A percentile compares a stretch with the other conserved stretches of the same genome.
Evolutionary conservation across 2,797 vertebrate species (phyloP).

Genomic region (Trematomus bernacchii): DNA sequence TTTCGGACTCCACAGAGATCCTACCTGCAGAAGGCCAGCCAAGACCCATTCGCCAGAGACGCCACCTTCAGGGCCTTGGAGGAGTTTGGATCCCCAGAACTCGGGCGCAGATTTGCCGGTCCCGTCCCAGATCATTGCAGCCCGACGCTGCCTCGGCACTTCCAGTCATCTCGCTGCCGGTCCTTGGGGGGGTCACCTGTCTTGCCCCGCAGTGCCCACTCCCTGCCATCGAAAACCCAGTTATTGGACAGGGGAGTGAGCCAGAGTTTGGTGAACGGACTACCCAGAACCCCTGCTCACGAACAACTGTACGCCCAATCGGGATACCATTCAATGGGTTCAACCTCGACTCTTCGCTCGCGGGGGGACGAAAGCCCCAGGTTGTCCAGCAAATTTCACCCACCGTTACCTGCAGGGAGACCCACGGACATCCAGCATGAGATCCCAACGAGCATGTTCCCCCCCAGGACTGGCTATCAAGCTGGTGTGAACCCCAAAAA

Average conservation of each 20-base stretch:
- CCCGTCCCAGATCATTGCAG: conserved; percentile 44
- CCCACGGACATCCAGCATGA: conserved; percentile 82
- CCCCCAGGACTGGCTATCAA: conserved; percentile 24
- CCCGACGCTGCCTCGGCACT: conserved; percentile 49
- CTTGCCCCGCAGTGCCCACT: conserved; percentile 61
- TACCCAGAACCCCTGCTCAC: conserved; percentile 80
- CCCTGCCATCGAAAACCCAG: conserved; percentile 72
- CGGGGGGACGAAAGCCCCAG: conserved; percentile 61
- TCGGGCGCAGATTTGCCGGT: conserved; percentile 58
- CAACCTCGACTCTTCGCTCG: conserved; percentile 4
- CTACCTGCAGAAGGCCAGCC: conserved; percentile 50
- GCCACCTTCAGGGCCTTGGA: conserved; percentile 79
- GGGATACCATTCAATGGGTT: conserved; percentile 31
- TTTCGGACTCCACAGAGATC: conserved; percentile 44
- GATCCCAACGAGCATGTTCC: conserved; percentile 33
- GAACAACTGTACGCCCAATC: conserved; percentile 73
- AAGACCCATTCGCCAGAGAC: conserved; percentile 72
- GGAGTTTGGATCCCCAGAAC: conserved; percentile 81
- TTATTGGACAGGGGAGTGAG: conserved; percentile 50
- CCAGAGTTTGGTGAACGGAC: conserved; percentile 45
- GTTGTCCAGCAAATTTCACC: conserved; percentile 61
- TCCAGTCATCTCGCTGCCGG: conserved; percentile 67
- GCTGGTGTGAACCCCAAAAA: conserved; percentile 5
- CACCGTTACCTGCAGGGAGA: conserved; percentile 72
- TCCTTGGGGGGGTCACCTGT: conserved; percentile 80